Conservation (phyloP, 2,797 vertebrate genomes). For the Xenopus petersii region DNA sequence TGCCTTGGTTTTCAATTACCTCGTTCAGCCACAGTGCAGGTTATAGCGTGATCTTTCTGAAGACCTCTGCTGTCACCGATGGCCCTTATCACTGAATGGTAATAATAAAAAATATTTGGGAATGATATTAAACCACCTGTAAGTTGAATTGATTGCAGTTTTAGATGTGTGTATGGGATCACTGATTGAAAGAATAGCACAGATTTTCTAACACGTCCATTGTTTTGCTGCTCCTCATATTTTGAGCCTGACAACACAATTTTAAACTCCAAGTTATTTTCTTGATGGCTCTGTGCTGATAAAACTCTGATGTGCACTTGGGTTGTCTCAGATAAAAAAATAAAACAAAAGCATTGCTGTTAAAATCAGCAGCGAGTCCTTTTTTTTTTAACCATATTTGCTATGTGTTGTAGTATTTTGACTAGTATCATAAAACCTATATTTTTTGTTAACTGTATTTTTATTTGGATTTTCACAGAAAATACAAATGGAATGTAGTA, state of each 20-base stretch:
- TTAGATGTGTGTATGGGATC: conserved; percentile 1
- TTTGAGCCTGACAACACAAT: background rate
- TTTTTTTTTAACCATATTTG: too few relatives aligned
- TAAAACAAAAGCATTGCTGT: too few relatives aligned
- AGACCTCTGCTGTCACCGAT: conserved; percentile 4
- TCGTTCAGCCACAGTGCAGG: background rate
- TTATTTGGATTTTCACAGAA: too few relatives aligned
- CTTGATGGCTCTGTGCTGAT: background rate
- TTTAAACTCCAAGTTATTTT: background rate
- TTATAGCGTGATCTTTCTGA: conserved; percentile 19
- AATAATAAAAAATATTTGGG: conserved; percentile 24
- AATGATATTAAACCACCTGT: conserved; percentile 4
- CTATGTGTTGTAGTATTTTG: too few relatives aligned
- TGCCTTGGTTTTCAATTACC: conserved; percentile 24
- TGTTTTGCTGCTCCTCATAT: too few relatives aligned
- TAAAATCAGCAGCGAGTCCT: too few relatives aligned
- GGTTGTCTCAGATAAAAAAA: too few relatives aligned
- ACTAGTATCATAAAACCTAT: too few relatives aligned
- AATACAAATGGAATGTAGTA: too few relatives aligned
- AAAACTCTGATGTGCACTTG: too few relatives aligned
- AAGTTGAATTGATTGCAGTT: conserved; percentile 7
- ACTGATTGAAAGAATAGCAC: background rate
- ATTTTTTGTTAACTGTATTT: too few relatives aligned
- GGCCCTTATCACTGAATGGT: conserved; percentile 15
- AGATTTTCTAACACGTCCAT: background rate